These are phyloP conservation scores for Pseudomugil tenellus DNA, from an alignment of 2,797 vertebrate species.

Conservation along the genomic window DNA sequence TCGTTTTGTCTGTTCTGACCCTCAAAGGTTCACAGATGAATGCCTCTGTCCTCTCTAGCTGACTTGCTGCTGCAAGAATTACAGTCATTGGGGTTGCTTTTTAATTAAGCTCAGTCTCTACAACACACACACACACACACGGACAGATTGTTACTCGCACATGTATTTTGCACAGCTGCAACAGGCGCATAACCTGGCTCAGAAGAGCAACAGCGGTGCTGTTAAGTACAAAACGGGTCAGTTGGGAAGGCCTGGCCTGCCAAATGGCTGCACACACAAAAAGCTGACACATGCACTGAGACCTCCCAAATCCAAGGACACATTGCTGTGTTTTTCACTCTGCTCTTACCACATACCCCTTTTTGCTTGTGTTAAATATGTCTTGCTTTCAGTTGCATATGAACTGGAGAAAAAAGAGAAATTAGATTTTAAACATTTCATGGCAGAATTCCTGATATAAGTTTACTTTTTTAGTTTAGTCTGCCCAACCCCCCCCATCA, in stretches of 20 bases:
- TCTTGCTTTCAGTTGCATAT: conserved; percentile 11
- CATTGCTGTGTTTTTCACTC: conserved; percentile 26
- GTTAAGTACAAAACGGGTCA: conserved; percentile 73
- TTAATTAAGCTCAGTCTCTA: conserved; percentile 64
- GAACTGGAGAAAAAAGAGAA: conserved; percentile 3
- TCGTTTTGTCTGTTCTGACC: conserved; percentile 63
- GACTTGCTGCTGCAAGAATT: conserved; percentile 67
- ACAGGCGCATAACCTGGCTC: conserved; percentile 49
- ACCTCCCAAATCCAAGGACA: conserved; percentile 42
- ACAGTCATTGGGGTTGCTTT: conserved; percentile 61
- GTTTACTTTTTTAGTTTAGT: too few species aligned
- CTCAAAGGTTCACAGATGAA: conserved; percentile 71
- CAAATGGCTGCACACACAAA: conserved; percentile 47
- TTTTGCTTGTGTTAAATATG: conserved; percentile 28
- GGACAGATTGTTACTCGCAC: not conserved
- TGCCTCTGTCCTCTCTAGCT: conserved; percentile 67
- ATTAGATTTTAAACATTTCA: conserved; percentile 20
- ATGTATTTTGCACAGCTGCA: conserved; percentile 61
- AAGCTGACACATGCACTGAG: conserved; percentile 14
- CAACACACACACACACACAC: conserved; percentile 19
- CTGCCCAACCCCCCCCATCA: not conserved
- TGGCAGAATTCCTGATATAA: not conserved
- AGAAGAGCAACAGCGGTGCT: conserved; percentile 57
- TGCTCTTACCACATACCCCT: not conserved
- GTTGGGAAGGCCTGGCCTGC: conserved; percentile 54